Base-by-base conservation (phyloP, 2,113 vertebrate species). In the Cyanoramphus novaezelandiae region DNA sequence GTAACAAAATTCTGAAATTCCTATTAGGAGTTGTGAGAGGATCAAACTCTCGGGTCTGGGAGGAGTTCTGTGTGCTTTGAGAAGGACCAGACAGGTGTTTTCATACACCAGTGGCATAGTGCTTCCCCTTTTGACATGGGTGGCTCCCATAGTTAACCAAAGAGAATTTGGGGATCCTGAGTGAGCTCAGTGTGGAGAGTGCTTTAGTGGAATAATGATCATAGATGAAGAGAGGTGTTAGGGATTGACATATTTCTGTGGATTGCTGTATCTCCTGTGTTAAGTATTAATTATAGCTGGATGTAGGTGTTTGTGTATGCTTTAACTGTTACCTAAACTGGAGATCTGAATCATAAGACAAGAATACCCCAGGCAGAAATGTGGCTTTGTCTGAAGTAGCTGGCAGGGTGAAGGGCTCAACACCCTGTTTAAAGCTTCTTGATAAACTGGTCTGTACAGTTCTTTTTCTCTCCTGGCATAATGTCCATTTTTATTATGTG, bases 251-350 rank as follows among this genome's bases (percentile, higher is more conserved):
- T 21, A 3, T 75, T 82, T 69, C 57, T 82, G 79, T 83, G 29
- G 67, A 46, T 91, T 90, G 90, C 65, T 82, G 4, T 84, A 25
- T 89, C 39, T 95, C 11, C 18, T 29, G 9, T 76, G 35, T 82
- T 76, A 68, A 46, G 62, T 64, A 62, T 72, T 88, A 91, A 91
- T 95, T 96, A 72, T 87, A 96, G 88, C 70, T 95, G 33, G 11
- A 15, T 71, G 82, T 91, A 67, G 90, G 95, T 35, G 27, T 71
- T 29, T 72, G 50, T 71, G 24, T 79, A 14, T 55, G 8, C 52
- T 89, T 94, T 46, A 89, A 46, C 85, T 93, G 57, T 71, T 91
- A 57, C 43, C 78, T 89, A 91, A 89, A 63, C 29, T 69, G 39
- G 20, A 90, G 78, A 76, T 74, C 17, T 93, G 87, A 93, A 41